phyloP scores from a whole-genome alignment of 2,113 vertebrate species.

The Tenrec ecaudatus region DNA sequence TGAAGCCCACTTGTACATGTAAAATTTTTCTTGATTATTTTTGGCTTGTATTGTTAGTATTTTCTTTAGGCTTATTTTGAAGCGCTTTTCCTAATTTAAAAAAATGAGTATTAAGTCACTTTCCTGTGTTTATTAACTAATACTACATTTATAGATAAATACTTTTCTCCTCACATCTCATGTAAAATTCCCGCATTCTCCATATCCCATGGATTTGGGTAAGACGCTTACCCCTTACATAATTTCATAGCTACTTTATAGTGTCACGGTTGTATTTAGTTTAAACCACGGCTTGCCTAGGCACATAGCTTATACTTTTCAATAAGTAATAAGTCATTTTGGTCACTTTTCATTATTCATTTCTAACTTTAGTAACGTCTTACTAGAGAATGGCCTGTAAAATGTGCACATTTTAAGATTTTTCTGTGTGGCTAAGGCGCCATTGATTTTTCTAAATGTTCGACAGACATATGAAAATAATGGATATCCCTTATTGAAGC shows the following conservation, averaged over 20 bases:
- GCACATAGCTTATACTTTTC: background rate
- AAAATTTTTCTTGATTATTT: background rate
- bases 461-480: slow-evolving; percentile 39
- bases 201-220: background rate
- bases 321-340: slow-evolving; percentile 5
- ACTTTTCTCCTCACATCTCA: background rate
- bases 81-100: background rate
- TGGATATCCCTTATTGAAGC: slow-evolving; percentile 9
- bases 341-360: slow-evolving; percentile 29
- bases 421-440: background rate
- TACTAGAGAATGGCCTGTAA: background rate
- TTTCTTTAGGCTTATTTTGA: slow-evolving; percentile 18
- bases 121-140: slow-evolving; percentile 10
- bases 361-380: slow-evolving; percentile 27
- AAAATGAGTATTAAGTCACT: background rate
- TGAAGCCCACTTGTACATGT: background rate
- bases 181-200: background rate
- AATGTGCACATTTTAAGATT: background rate
- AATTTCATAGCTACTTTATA: background rate
- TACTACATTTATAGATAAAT: background rate
- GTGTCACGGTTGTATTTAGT: background rate
- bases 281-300: background rate
- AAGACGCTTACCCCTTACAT: background rate
- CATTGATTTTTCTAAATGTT: slow-evolving; percentile 43
- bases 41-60: slow-evolving; percentile 19